Percentiles rank a stretch among this genome's conserved stretches.
These are phyloP conservation scores for Dipodomys spectabilis DNA, from an alignment of 2,113 vertebrate species.

Conservation along the genomic window DNA sequence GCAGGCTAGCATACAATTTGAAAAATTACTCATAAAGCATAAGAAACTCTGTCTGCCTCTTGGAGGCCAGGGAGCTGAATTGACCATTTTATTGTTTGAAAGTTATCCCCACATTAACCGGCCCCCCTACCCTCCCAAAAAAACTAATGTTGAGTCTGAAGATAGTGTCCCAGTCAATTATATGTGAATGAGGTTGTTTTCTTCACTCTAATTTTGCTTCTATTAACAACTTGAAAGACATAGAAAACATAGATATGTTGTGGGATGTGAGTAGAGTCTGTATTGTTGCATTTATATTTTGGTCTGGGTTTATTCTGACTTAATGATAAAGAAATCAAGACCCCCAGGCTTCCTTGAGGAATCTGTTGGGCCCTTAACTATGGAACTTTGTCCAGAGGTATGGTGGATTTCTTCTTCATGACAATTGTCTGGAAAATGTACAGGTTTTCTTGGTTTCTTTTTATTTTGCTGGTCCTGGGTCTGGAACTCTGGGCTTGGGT, in stretches of 20 bases:
- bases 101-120: neutral
- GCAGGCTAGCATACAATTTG: constrained; percentile 50
- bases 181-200: neutral
- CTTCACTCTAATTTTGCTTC: neutral
- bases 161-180: neutral
- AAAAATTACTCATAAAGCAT: constrained; percentile 52
- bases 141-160: neutral
- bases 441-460: neutral
- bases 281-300: neutral
- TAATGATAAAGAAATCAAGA: neutral
- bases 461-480: too few relatives aligned
- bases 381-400: neutral
- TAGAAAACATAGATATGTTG: neutral
- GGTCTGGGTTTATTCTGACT: neutral
- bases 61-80: constrained; percentile 29
- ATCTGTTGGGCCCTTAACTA: neutral
- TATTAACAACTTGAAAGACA: constrained; percentile 8
- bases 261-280: neutral
- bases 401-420: neutral
- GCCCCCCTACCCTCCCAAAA: too few relatives aligned
- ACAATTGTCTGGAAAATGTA: neutral
- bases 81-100: constrained; percentile 9
- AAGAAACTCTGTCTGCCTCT: constrained; percentile 35
- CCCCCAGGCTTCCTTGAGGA: neutral
- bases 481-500: too few relatives aligned